Percentiles rank a stretch among this genome's conserved stretches.
Evolutionary conservation across 2,113 vertebrate species (phyloP).

Genomic region (Lasiurus borealis): DNA sequence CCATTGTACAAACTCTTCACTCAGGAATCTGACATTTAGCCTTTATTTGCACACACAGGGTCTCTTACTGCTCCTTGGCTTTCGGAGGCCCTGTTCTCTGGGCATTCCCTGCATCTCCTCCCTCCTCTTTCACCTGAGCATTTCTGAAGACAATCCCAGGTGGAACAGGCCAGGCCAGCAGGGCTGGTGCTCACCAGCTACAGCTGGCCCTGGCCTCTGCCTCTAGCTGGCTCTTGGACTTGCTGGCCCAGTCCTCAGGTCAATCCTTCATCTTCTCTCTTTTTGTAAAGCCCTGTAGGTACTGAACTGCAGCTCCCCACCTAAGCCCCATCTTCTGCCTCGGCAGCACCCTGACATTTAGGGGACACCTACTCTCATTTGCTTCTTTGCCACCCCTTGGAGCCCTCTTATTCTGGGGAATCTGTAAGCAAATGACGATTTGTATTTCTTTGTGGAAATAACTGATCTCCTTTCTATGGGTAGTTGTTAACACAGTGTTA

Average conservation of each 20-base stretch:
- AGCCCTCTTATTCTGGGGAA: not conserved
- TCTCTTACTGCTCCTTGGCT: not conserved
- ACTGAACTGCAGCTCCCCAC: not conserved
- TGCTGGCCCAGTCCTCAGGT: not conserved
- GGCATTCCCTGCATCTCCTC: not conserved
- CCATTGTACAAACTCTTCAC: not conserved
- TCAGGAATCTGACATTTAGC: not conserved
- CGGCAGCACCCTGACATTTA: not conserved
- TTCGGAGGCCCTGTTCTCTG: not conserved
- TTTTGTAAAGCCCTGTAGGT: not conserved
- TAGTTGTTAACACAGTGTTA: not conserved
- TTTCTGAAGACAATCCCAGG: not conserved
- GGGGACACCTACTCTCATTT: not conserved
- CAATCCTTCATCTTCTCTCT: not conserved
- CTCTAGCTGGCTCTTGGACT: no score
- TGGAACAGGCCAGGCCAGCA: not conserved
- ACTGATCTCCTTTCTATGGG: not conserved
- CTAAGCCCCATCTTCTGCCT: no score
- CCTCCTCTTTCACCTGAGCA: not conserved
- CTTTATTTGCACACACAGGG: not conserved
- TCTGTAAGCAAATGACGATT: not conserved
- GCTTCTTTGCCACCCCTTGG: not conserved
- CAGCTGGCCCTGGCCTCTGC: not conserved
- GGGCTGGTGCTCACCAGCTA: accelerated
- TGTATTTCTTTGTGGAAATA: not conserved